Evolutionary conservation across 2,888 invertebrate genomes (phyloP).

Genomic region (Archips xylosteana): DNA sequence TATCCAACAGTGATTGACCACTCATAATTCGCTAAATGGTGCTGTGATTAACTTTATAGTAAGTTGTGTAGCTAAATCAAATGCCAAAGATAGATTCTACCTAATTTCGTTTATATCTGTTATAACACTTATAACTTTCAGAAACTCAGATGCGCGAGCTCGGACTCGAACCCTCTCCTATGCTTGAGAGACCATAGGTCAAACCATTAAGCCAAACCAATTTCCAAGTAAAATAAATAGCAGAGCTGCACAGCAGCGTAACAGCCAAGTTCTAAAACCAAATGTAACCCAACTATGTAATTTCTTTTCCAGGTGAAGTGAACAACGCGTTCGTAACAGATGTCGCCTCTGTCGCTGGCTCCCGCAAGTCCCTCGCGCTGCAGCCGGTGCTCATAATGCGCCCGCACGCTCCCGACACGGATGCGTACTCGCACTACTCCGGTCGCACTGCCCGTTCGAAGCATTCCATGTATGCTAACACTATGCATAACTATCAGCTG

Average conservation of each 20-base stretch:
- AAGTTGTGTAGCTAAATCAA: too few species aligned
- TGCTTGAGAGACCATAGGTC: too few species aligned
- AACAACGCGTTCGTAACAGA: slow-evolving; percentile 95
- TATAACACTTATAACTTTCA: too few species aligned
- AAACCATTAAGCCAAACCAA: not conserved
- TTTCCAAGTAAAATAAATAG: not conserved
- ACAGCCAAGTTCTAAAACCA: not conserved
- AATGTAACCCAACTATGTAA: not conserved
- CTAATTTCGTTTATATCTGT: too few species aligned
- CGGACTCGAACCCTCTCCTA: too few species aligned
- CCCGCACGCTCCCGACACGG: slow-evolving; percentile 87
- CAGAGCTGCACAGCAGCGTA: not conserved
- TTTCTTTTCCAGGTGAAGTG: slow-evolving; percentile 91
- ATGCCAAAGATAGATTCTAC: too few species aligned
- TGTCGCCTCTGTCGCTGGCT: slow-evolving; percentile 93
- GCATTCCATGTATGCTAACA: slow-evolving; percentile 87
- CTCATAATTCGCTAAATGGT: too few species aligned
- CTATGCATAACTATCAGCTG: slow-evolving; percentile 90
- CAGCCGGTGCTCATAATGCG: slow-evolving; percentile 95
- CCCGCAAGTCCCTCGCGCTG: slow-evolving; percentile 93
- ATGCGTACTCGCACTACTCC: slow-evolving; percentile 93
- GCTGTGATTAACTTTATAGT: too few species aligned
- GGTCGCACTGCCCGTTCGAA: slow-evolving; percentile 88
- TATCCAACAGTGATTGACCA: too few species aligned
- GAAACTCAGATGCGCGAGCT: too few species aligned